These are phyloP conservation scores for roundworm (Caenorhabditis elegans) DNA, from an alignment of 1,140 invertebrate genomes.

Conservation along the genomic window WBcel235 BX284604.4:16769001-16769500, in stretches of 20 bases:
- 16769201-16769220: conserved; percentile 46
- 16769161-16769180: conserved; percentile 29
- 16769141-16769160: conserved; percentile 27
- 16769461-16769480: conserved; percentile 6
- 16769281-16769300: conserved; percentile 24
- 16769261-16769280: conserved; percentile 46
- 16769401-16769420: conserved; percentile 44
- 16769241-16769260: conserved; percentile 44
- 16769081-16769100: conserved; percentile 26
- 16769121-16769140: neutral
- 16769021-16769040: neutral
- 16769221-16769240: conserved; percentile 42
- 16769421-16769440: conserved; percentile 46
- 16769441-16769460: conserved; percentile 52
- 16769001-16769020: conserved; percentile 4
- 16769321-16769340: neutral
- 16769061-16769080: neutral
- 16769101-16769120: conserved; percentile 28
- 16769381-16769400: conserved; percentile 37
- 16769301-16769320: conserved; percentile 29
- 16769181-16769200: no score
- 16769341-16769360: neutral
- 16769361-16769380: conserved; percentile 29
- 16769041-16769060: neutral
- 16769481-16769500: conserved; percentile 3